phyloP scores from a whole-genome alignment of 2,113 vertebrate genomes.

The Elachura formosa region DNA sequence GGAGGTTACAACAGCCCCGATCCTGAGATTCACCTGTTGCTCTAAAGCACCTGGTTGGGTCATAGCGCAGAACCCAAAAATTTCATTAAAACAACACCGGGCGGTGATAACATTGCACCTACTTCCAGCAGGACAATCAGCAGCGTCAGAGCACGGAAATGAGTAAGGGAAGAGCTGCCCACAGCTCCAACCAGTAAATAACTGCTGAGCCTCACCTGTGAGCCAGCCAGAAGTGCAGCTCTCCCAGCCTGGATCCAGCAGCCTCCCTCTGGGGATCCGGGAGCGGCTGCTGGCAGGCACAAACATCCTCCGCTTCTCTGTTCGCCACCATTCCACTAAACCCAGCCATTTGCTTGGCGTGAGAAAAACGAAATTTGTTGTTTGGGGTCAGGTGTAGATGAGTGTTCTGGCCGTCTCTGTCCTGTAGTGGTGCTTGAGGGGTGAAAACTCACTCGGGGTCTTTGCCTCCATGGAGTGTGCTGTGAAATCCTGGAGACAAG shows the following conservation, averaged over 20 bases:
- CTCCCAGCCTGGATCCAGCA: not conserved
- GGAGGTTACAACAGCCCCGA: slow-evolving; percentile 19
- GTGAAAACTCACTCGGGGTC: not conserved
- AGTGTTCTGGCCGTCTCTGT: accelerated
- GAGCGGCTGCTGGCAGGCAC: not conserved
- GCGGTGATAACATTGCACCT: not conserved
- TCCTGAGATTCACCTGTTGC: slow-evolving; percentile 17
- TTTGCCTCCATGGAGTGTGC: not conserved
- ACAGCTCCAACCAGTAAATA: not conserved
- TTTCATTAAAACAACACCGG: not conserved
- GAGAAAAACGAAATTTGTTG: no score
- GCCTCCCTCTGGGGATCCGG: no score
- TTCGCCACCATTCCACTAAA: accelerated
- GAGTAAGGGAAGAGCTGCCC: not conserved
- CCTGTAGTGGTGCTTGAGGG: not conserved
- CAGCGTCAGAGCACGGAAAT: not conserved
- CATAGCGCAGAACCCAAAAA: not conserved
- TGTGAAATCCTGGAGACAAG: not conserved
- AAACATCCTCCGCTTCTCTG: not conserved
- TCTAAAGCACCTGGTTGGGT: not conserved
- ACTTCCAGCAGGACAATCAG: not conserved
- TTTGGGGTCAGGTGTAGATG: not conserved
- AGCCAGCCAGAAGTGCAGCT: not conserved
- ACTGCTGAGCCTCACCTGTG: not conserved
- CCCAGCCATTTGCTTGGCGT: no score